Percentiles rank a stretch among this genome's conserved stretches.
Evolutionary conservation across 2,113 vertebrate genomes (phyloP).

Genomic region (Alces alces): DNA sequence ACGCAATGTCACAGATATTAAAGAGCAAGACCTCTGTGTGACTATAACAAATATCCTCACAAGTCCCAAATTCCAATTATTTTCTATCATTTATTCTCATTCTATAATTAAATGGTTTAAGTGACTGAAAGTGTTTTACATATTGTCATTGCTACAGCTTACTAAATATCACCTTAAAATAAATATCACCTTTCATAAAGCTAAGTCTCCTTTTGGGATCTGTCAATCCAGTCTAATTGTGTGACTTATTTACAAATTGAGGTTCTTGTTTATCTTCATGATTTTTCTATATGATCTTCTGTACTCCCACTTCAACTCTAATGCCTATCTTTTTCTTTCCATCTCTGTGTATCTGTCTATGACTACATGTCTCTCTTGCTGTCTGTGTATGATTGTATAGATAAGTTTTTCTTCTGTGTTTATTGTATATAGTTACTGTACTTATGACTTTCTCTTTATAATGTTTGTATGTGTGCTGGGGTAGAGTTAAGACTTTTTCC

Average conservation of each 20-base stretch:
- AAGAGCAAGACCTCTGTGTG: background rate
- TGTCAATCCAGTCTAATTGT: background rate
- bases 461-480: background rate
- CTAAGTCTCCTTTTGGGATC: background rate
- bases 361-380: background rate
- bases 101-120: constrained; percentile 12
- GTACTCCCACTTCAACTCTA: background rate
- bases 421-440: background rate
- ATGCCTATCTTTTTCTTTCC: background rate
- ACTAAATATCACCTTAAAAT: background rate
- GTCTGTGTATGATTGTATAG: background rate
- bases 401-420: background rate
- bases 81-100: background rate
- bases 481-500: background rate
- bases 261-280: background rate
- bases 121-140: background rate
- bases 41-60: background rate
- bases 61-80: background rate
- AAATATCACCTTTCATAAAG: background rate
- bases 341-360: background rate
- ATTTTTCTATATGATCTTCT: background rate
- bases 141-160: background rate
- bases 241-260: background rate
- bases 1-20: background rate
- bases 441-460: background rate